Evolutionary conservation across 2,888 invertebrate species (phyloP), one percentile per base, ranked within the genome.

Genomic region (Nudaria mundana): DNA sequence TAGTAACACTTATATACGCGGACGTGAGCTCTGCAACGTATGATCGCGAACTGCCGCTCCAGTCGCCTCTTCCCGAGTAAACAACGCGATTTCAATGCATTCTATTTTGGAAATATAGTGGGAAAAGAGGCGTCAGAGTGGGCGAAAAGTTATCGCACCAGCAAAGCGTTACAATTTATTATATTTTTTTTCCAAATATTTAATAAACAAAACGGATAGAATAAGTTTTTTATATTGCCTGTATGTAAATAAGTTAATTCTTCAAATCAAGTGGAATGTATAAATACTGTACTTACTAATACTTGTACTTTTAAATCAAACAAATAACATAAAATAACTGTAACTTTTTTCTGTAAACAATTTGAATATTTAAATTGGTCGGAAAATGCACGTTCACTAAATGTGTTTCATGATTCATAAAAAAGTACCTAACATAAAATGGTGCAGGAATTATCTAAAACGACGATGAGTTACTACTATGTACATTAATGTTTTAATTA

Each of bases 61-160:
- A 85, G 83, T 53, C 75, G 74, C 62, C 72, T 69, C 73, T 76
- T 73, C 72, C 62, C 76, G 69, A 71, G 82, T 83, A 86, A 87
- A 87, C 85, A 85, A 81, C 79, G 76, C 69, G 74, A 76, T 81
- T 85, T 73, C 81, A 75, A 82, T 86, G 84, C 82, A 86, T 79
- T 87, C 88, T 88, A 88, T 88, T 88, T 88, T 81, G 82, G 87
- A 83, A 84, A 81, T 85, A 84, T 82, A 80, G 81, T 76, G 74
- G 72, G 74, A 79, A 82, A 77, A 76, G 76, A 71, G 72, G 71
- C 69, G 77, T 70, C 64, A 54, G 67, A 74, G 85, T 85, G 76
- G 84, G 84, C 81, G 86, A 69, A 60, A 71, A 63, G 75, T 68
- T 76, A 60, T 68, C 63, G 59, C 54, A 43, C 44, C 65, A 63